phyloP scores from a whole-genome alignment of 2,797 vertebrate species.

The Phrynocephalus forsythii region DNA sequence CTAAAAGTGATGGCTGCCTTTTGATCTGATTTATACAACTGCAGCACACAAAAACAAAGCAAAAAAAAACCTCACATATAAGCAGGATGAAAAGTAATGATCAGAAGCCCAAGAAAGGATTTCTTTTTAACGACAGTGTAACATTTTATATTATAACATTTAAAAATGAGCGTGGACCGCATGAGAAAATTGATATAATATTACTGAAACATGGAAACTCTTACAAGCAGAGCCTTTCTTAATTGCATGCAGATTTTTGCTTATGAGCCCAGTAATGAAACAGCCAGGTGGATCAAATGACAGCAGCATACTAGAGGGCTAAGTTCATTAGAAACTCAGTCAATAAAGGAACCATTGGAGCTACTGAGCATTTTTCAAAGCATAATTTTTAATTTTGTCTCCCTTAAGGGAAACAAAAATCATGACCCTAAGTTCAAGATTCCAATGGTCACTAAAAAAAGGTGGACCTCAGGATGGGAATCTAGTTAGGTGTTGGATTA shows the following conservation, averaged over 20 bases:
- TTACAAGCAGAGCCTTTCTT: conserved; percentile 37
- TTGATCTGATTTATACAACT: conserved; percentile 39
- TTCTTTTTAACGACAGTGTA: neutral
- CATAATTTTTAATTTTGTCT: neutral
- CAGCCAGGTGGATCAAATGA: neutral
- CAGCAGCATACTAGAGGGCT: neutral
- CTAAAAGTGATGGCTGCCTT: conserved; percentile 40
- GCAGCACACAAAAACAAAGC: neutral
- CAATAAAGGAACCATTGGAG: neutral
- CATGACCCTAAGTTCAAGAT: neutral
- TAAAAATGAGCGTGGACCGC: conserved; percentile 12
- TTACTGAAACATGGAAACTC: conserved; percentile 58
- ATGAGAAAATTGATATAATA: conserved; percentile 32
- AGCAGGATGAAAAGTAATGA: neutral
- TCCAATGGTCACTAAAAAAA: conserved; percentile 1
- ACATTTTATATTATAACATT: neutral
- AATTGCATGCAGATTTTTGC: conserved; percentile 47
- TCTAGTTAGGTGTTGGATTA: neutral
- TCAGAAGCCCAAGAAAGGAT: conserved; percentile 3
- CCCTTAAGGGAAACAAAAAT: too few species aligned
- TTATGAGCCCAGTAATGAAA: neutral
- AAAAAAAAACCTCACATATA: conserved; percentile 14
- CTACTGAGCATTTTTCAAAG: neutral
- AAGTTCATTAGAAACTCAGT: conserved; percentile 6
- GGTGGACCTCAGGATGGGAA: neutral